Evolutionary conservation across 2,113 vertebrate genomes (phyloP), one percentile per base, ranked within the genome.

Genomic region (Microcebus ravelobensis): DNA sequence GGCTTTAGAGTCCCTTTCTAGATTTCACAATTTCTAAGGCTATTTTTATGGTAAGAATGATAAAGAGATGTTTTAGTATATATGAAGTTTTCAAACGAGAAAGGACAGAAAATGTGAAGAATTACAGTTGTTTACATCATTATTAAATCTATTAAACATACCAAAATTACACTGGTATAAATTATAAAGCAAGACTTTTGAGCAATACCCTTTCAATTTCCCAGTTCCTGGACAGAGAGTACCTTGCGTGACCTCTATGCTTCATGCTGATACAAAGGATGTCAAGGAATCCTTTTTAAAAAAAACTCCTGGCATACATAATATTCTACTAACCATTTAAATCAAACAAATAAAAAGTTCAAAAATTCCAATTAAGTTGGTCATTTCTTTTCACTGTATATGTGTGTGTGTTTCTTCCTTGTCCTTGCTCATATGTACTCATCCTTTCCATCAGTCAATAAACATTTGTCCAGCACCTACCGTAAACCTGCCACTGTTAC

Each of bases 1-100:
- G 36, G 12, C 61, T 94, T 91, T 55, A 42, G 31, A 83, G 17
- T 59, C 34, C 13, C 14, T 77, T 91, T 10, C 25, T 83, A 39
- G 80, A 84, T 74, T 67, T 92, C 59, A 91, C 20, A 42, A 50
- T 93, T 91, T 93, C 63, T 73, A 55, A 91, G 57, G 29, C 9
- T 59, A 68, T 63, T 86, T 71, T 94, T 59, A 55, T 84, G 48
- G n/a, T 71, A 77, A 97, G 48, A 95, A 73, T 65, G 67, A 45
- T 81, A 82, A 71, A 36, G 36, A 89, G 36, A 61, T 59, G 13
- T 87, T 8, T 18, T 8, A 81, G 29, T 18, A 87, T 15, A 93
- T 88, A 86, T 52, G 8, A 79, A 85, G 11, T 83, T 95, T 94
- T 94, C 34, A 94, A 57, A 8, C 93, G 8, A 67, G 21, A 31